Evolutionary conservation across 2,797 vertebrate species (phyloP), one percentile per base, ranked within the genome.

Genomic region (Fratercula arctica): DNA sequence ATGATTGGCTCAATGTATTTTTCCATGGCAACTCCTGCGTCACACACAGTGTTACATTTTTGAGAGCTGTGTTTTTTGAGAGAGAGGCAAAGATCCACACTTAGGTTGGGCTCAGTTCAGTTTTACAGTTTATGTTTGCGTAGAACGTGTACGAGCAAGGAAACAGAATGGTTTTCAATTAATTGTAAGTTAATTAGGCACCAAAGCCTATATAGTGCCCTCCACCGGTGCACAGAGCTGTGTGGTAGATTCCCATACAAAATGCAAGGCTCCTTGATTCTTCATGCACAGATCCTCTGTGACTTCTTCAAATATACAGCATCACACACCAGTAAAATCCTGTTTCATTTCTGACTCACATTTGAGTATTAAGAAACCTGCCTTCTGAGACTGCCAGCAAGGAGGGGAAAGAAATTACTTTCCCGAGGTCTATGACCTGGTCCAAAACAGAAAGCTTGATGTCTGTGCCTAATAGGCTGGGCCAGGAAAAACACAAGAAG

Each of bases 11-110:
- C 86, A 70, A 83, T 81, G 90, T 89, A 95, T 96, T 97, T 97
- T 98, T 91, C 97, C 96, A 97, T 97, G 94, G 97, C 94, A 97
- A 98, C 97, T 96, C 90, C 93, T 97, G 94, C 96, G 87, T 97
- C 96, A 97, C 60, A 78, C 76, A 48, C 63, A 80, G 84, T 0
- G 0, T 83, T 94, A 85, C 18, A 48, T 69, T 91, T 94, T 91
- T 89, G 78, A 85, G 83, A 91, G 61, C 61, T 68, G n/a, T 61
- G 64, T 50, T 89, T 59, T 93, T 89, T 59, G 72, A 87, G 50
- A 75, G 45, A 80, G 45, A 94, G 61, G 78, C 50, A 89, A 90
- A 89, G 90, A 94, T 83, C 76, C 78, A 66, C 18, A 18, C 82
- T 94, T 56, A 45, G 45, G 48, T 67, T 48, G 66, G 63, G n/a